Evolutionary conservation across 2,797 vertebrate genomes (phyloP).

Genomic region (Linurgus olivaceus): DNA sequence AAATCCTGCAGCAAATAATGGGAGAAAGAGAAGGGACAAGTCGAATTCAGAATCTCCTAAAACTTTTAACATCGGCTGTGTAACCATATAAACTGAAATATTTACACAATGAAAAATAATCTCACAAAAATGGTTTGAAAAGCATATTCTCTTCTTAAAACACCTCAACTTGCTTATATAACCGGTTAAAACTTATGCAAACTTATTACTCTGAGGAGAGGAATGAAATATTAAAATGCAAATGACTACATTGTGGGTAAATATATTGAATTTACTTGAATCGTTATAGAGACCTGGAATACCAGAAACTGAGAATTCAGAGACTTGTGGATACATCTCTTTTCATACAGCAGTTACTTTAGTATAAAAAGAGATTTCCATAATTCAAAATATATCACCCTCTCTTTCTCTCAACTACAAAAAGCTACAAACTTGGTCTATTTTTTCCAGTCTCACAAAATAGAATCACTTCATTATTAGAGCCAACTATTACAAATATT

Average conservation of each 20-base stretch:
- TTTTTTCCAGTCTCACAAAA: background rate
- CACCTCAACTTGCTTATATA: background rate
- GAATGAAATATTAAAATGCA: background rate
- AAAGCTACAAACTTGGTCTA: background rate
- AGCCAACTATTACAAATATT: background rate
- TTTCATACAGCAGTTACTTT: background rate
- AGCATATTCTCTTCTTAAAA: background rate
- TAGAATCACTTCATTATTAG: background rate
- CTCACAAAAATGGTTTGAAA: background rate
- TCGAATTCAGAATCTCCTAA: background rate
- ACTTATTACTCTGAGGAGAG: background rate
- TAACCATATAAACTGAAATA: background rate
- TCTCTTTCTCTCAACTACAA: background rate
- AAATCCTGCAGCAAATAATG: slow-evolving; percentile 80
- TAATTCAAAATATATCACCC: background rate
- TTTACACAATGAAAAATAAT: background rate
- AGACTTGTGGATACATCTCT: background rate
- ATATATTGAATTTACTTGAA: background rate
- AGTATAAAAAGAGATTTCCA: background rate
- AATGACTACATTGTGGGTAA: background rate
- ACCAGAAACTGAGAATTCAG: background rate
- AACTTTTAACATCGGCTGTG: background rate
- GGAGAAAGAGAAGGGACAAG: background rate
- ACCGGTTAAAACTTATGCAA: background rate
- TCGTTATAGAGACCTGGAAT: background rate